Evolutionary conservation across 2,113 vertebrate species (phyloP).

Genomic region (Podocnemis expansa): DNA sequence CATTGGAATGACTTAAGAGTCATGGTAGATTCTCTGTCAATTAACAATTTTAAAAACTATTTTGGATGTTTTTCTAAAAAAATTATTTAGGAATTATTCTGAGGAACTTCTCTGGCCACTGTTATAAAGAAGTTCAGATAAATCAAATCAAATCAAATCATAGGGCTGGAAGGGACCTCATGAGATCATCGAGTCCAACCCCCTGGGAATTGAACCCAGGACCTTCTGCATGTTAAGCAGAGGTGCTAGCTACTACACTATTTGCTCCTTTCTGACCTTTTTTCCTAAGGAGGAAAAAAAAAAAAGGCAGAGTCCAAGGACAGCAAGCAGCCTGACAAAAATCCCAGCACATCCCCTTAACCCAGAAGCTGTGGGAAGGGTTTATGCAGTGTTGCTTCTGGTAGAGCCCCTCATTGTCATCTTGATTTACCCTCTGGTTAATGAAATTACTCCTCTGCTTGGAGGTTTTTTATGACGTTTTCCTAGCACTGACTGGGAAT

Average conservation of each 20-base stretch:
- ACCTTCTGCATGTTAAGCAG: no score
- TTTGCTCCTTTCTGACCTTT: background rate
- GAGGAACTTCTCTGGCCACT: background rate
- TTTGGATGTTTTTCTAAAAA: background rate
- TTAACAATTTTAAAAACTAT: background rate
- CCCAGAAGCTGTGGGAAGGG: background rate
- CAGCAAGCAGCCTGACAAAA: background rate
- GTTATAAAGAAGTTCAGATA: background rate
- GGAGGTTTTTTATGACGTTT: background rate
- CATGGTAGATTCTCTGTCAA: background rate
- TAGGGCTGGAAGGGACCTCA: no score
- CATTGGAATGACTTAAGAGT: background rate
- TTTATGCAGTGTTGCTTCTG: background rate
- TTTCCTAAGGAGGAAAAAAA: no score
- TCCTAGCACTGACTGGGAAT: background rate
- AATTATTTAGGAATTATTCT: background rate
- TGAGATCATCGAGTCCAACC: no score
- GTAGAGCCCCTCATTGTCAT: background rate
- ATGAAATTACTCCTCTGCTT: background rate
- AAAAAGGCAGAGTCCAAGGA: background rate
- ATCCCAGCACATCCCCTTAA: background rate
- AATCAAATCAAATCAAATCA: no score
- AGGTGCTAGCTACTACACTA: no score
- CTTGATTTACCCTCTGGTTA: background rate
- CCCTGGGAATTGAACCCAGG: no score